Evolutionary conservation across 2,797 vertebrate species (phyloP).

Genomic region (Pangasius sanitwongsei): DNA sequence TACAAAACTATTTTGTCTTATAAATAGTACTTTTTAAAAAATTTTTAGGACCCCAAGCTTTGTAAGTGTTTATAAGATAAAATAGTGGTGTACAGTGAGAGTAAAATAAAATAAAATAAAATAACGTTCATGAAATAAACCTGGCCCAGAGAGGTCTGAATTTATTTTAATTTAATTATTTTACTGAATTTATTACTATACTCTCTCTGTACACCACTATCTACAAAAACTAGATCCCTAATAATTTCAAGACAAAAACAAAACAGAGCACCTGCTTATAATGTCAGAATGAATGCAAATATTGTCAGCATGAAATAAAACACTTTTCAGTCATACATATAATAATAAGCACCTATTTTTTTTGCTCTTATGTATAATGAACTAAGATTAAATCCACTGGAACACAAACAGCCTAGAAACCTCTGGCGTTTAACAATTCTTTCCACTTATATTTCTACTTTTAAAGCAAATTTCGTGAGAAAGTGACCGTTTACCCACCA

Average conservation of each 20-base stretch:
- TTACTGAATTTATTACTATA: background rate
- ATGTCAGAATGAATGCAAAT: background rate
- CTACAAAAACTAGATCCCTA: background rate
- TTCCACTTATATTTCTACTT: background rate
- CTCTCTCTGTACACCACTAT: background rate
- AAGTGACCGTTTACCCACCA: conserved; percentile 74
- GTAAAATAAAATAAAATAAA: background rate
- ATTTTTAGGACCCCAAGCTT: background rate
- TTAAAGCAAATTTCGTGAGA: background rate
- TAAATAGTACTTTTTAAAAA: background rate
- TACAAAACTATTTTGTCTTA: background rate
- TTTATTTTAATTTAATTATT: background rate
- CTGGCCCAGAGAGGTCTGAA: background rate
- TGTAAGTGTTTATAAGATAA: background rate
- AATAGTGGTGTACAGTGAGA: background rate
- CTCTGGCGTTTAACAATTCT: background rate
- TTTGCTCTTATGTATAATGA: background rate
- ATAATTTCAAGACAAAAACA: background rate
- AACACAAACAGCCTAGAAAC: background rate
- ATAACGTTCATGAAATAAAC: background rate
- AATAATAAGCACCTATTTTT: too few relatives aligned
- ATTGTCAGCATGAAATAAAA: background rate
- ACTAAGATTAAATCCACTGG: background rate
- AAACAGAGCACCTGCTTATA: background rate
- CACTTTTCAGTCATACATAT: background rate